These are phyloP conservation scores for Salarias fasciatus DNA, from an alignment of 2,797 vertebrate genomes.

Conservation along the genomic window DNA sequence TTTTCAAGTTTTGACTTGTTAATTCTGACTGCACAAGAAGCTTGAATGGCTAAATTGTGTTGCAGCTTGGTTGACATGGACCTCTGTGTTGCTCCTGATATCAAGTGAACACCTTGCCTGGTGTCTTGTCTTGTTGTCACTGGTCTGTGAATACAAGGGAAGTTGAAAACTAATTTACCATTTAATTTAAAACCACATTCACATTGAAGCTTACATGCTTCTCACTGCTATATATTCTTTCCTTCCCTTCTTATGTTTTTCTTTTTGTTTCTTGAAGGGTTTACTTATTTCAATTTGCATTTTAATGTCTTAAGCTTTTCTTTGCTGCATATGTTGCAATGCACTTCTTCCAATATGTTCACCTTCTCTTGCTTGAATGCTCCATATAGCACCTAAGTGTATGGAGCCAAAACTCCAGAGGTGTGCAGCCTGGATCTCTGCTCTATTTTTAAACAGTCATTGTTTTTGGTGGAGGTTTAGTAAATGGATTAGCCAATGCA, in stretches of 20 bases:
- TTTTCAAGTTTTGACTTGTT: no score
- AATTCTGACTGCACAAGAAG: no score
- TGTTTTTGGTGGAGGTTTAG: background rate
- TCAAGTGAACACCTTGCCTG: no score
- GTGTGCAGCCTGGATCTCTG: background rate
- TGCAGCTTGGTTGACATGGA: no score
- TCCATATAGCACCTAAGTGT: background rate
- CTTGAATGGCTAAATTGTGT: no score
- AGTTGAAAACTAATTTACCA: conserved; percentile 4
- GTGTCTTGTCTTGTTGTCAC: no score
- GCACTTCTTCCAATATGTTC: background rate
- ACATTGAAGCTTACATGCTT: background rate
- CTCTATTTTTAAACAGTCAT: background rate
- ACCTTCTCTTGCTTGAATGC: background rate
- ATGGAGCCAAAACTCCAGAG: background rate
- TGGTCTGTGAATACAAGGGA: no score
- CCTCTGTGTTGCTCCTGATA: no score
- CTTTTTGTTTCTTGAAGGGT: background rate
- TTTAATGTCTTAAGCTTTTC: background rate
- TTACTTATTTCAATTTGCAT: background rate
- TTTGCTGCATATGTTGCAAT: background rate
- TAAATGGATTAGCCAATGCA: background rate
- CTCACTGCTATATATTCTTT: background rate
- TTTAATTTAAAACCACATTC: background rate
- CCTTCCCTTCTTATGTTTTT: background rate